Conservation (phyloP, 2,888 invertebrate genomes). For the Criorhina ranunculi region DNA sequence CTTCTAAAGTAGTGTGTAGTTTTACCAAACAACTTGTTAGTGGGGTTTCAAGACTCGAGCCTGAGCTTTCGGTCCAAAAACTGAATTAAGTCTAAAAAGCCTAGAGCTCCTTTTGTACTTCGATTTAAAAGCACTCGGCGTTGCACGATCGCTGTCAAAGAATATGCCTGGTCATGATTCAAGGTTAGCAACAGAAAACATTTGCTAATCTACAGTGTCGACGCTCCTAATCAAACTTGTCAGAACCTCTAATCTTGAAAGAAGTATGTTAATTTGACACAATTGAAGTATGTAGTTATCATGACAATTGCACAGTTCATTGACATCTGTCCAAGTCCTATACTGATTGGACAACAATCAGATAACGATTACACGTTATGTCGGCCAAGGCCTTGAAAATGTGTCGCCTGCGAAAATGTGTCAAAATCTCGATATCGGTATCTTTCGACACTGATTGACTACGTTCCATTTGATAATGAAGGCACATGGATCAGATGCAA, state of each 20-base stretch:
- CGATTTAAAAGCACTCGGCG: too few species aligned
- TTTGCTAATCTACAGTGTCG: too few species aligned
- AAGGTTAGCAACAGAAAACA: too few species aligned
- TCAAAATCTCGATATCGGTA: background rate
- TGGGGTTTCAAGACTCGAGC: too few species aligned
- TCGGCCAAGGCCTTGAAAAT: background rate
- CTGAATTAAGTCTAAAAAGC: too few species aligned
- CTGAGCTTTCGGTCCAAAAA: too few species aligned
- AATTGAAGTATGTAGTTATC: background rate
- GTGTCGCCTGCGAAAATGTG: background rate
- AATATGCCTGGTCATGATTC: too few species aligned
- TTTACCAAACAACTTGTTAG: too few species aligned
- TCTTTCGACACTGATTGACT: background rate
- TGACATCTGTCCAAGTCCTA: constrained; percentile 6
- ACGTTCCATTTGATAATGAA: background rate
- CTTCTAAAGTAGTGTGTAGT: too few species aligned
- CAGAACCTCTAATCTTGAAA: background rate
- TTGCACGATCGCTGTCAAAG: too few species aligned
- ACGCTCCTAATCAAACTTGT: background rate
- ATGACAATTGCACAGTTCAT: background rate
- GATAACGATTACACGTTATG: too few species aligned
- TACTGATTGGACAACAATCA: background rate
- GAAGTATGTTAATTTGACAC: constrained; percentile 6
- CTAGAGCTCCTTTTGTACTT: too few species aligned
- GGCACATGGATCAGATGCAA: background rate